Base-by-base conservation (phyloP, 1,140 invertebrate species). In the Fopius arisanus region DNA sequence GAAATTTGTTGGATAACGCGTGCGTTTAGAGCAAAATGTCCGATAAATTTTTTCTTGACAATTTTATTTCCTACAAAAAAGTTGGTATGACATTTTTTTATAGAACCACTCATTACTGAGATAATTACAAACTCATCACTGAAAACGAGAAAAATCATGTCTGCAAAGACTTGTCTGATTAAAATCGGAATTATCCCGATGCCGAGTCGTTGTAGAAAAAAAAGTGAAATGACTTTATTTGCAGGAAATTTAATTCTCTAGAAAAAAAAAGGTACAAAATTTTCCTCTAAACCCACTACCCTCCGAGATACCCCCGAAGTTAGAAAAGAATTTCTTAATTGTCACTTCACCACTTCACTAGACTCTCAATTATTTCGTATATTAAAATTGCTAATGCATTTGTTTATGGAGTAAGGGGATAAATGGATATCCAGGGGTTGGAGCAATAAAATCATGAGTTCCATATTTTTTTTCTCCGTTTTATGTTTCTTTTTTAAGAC, bases 401-500 rank as follows among this genome's bases (percentile, higher is more conserved):
- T 59, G 7, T 59, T 26, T 23, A 59, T 59, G 19, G 23, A 59
- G 14, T 26, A 59, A 26, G 19, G 54, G 54, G 54, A 59, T 3
- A 59, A 26, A 59, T 59, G 54, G 54, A 23, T 26, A 12, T 59
- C 23, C 3, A 48, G 16, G 43, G 43, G 43, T 12, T 48, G 19
- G 6, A 26, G 14, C 54, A 59, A 59, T 59, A 59, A 59, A 59
- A 59, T 59, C 23, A 59, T 59, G 54, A 59, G 23, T 12, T 59
- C 33, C 9, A 5, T 48, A n/a, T 48, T 48, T 59, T 59, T 59
- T 59, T 59, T 59, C 23, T 26, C 19, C 23, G 7, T 59, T 59
- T 59, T 59, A 59, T 59, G 54, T 59, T 59, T 28, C 54, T 59
- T 59, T 59, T 59, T 59, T 59, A 28, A 26, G 54, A 59, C 54